phyloP scores from a whole-genome alignment of 1,140 invertebrate genomes.

The Drosophila aff. region DNA sequence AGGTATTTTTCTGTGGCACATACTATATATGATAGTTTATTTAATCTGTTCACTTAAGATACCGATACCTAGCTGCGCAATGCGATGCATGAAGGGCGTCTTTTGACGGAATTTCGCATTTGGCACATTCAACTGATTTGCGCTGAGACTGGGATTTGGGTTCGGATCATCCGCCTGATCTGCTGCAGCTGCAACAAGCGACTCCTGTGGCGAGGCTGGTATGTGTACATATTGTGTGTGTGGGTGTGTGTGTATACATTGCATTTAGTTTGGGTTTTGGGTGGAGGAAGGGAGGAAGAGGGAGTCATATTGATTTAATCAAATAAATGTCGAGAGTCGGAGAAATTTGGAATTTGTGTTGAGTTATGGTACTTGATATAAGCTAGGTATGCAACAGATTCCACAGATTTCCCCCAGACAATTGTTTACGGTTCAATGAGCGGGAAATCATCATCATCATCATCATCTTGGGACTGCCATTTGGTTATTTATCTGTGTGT shows the following conservation, averaged over 20 bases:
- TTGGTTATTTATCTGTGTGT: slow-evolving; percentile 10
- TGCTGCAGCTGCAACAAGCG: slow-evolving; percentile 55
- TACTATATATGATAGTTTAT: slow-evolving; percentile 10
- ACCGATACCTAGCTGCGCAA: slow-evolving; percentile 81
- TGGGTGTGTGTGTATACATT: slow-evolving; percentile 6
- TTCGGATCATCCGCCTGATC: slow-evolving; percentile 65
- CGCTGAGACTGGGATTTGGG: slow-evolving; percentile 39
- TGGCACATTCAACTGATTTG: slow-evolving; percentile 49
- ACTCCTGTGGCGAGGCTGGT: slow-evolving; percentile 74
- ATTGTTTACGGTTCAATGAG: slow-evolving; percentile 47
- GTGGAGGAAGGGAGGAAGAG: slow-evolving; percentile 45
- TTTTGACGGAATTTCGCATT: slow-evolving; percentile 82
- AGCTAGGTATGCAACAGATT: slow-evolving; percentile 35
- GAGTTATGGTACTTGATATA: slow-evolving; percentile 3
- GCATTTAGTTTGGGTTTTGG: slow-evolving; percentile 7
- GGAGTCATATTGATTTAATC: slow-evolving; percentile 60
- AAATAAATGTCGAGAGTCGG: slow-evolving; percentile 36
- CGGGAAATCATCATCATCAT: slow-evolving; percentile 31
- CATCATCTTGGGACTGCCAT: slow-evolving; percentile 13
- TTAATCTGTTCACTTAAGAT: slow-evolving; percentile 36
- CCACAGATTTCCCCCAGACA: slow-evolving; percentile 23
- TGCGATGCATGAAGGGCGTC: slow-evolving; percentile 84
- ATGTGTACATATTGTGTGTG: slow-evolving; percentile 4
- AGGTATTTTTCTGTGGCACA: slow-evolving; percentile 23
- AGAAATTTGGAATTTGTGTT: slow-evolving; percentile 43